Evolutionary conservation across 2,113 vertebrate species (phyloP), one percentile per base, ranked within the genome.

Genomic region (Gobius niger): DNA sequence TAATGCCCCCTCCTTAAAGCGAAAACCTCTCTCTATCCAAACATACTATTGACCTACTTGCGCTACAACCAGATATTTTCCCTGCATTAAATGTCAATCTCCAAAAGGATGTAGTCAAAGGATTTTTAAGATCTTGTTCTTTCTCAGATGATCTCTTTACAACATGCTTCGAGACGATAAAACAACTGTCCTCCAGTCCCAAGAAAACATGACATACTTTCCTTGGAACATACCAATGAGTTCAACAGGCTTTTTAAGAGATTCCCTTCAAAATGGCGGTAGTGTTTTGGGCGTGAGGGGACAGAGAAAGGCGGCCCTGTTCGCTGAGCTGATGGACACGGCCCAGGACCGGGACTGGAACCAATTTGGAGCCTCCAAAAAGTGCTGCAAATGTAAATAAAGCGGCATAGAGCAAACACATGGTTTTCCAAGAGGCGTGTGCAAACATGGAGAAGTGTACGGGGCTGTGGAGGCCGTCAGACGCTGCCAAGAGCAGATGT

Each of bases 281-380:
- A 79, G 82, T 85, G 86, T 87, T 81, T 79, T 65, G 24, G 53
- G 53, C 24, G 63, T 73, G 82, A 7, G 74, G 81, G 53, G 49
- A 73, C 5, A 42, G 56, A 87, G 88, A 90, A 90, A 82, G 83
- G 86, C 50, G 79, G 80, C 42, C 78, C 87, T 88, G 85, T 89
- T 85, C 82, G 87, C 76, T 64, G 75, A 84, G 87, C 85, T 89
- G 92, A 93, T 89, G 88, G 91, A 92, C 87, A 87, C 70, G 84
- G 85, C 83, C 88, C 91, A 91, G 90, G 83, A 89, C 87, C 49
- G 71, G 84, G 90, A 85, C 92, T 93, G 91, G 90, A 93, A 91
- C 90, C 90, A 90, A 91, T 92, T 93, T 89, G 85, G 71, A 57
- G 89, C 75, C 74, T 92, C 89, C 88, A 90, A 88, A 83, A 90